Base-by-base conservation (phyloP, 2,888 invertebrate genomes). In the Lithophane semibrunnea region DNA sequence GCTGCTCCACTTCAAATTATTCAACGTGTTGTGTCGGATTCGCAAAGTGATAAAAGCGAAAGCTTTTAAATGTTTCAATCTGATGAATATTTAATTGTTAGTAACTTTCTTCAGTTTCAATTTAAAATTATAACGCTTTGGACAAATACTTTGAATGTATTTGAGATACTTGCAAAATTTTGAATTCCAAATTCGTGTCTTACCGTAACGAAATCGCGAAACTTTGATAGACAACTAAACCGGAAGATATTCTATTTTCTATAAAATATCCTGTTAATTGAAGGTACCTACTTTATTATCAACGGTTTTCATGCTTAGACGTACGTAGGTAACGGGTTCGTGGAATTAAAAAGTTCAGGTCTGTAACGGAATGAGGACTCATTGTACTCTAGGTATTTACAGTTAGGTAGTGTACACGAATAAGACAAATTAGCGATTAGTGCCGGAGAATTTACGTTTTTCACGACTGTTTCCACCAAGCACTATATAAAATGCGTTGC, bases 41-140 rank as follows among this genome's bases (percentile, higher is more conserved):
- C 44, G 44, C 61, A 67, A 69, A 66, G 58, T 68, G 70, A 77
- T 82, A 75, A 80, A 88, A 80, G 75, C 69, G 71, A 80, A 85
- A 83, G 87, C 83, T 83, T 83, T 88, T 77, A 80, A 88, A 77
- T 79, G 65, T 80, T 75, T 69, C 64, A 74, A 78, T 67, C 61
- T 73, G 85, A 76, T 80, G 75, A 88, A 80, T 79, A 77, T 86
- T 86, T 79, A 75, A 83, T 82, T 84, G 76, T 79, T 78, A 63
- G 69, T 80, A 61, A 87, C 78, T 88, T 88, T 80, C 78, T 78
- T 80, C 63, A 77, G 63, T 77, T 82, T 84, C 75, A 73, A 79
- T 84, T 79, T 84, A 64, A 56, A 76, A 84, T 80, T 73, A 75
- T 83, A 77, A 73, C 63, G 67, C 44, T 83, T 75, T 61, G 42